phyloP scores from a whole-genome alignment of 2,888 invertebrate genomes.

The Bombylius major region DNA sequence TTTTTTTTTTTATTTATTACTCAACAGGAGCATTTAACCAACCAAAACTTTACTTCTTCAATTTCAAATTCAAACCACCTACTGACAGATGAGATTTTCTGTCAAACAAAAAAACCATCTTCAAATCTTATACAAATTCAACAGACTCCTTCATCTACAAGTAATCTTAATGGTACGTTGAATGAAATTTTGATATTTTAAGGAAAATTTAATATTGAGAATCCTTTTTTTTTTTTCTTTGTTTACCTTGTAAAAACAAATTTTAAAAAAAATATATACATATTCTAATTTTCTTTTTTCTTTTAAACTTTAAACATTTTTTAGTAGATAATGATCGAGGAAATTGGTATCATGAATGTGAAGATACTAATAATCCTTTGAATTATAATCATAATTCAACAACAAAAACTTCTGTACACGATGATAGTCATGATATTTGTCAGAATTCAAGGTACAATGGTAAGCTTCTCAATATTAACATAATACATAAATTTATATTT shows the following conservation, averaged over 20 bases:
- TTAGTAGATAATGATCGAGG: constrained; percentile 24
- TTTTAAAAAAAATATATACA: too few species aligned
- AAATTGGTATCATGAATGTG: constrained; percentile 23
- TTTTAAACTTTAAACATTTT: background rate
- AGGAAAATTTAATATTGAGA: background rate
- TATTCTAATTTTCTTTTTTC: too few species aligned
- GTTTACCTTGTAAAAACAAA: background rate
- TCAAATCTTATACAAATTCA: constrained; percentile 1
- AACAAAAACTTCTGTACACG: background rate
- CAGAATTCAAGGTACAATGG: constrained; percentile 35
- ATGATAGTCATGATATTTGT: constrained; percentile 32
- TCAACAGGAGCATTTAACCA: background rate
- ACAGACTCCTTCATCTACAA: background rate
- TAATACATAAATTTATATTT: too few species aligned
- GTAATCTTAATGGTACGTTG: constrained; percentile 13
- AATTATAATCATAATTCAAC: constrained; percentile 24
- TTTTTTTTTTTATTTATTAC: too few species aligned
- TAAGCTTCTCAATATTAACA: constrained; percentile 23
- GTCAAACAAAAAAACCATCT: constrained; percentile 11
- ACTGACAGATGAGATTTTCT: constrained; percentile 17
- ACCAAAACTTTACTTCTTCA: constrained; percentile 10
- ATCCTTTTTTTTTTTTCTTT: background rate
- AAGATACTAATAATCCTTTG: constrained; percentile 19
- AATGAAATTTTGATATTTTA: background rate
- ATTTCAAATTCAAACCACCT: constrained; percentile 17